Evolutionary conservation across 2,888 invertebrate species (phyloP), one percentile per base, ranked within the genome.

Genomic region (Dorcus hopei): DNA sequence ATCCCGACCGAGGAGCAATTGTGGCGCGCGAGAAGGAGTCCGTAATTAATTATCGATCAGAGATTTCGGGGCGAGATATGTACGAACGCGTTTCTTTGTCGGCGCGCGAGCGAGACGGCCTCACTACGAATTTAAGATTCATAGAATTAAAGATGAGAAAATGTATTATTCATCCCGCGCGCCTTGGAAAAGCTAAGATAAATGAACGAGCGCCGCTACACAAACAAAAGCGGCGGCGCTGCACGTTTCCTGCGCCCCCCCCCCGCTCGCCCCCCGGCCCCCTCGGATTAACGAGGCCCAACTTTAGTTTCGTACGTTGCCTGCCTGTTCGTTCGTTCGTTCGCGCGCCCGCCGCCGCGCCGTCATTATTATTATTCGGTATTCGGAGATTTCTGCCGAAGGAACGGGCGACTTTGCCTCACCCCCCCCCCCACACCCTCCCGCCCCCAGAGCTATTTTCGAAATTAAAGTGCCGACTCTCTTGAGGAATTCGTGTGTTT

Each of bases 81-180:
- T n/a, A n/a, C n/a, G 26, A 6, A 7, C 26, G 26, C 26, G 26
- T 33, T 33, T 49, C 49, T 16, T 53, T 40, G 16, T 53, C 42
- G 19, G 41, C 4, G 4, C 41, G 45, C 14, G 53, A 53, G 49
- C 38, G 40, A 48, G 52, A 51, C 9, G 54, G 26, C 26, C n/a
- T 16, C 4, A 43, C 19, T n/a, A 40, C 38, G 50, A 60, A 77
- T 77, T 77, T 77, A 75, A 74, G 74, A 77, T 78, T 78, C 76
- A 76, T 77, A 70, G 77, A 77, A 78, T 77, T 76, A 77, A 77
- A 77, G 76, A 77, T 77, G 77, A 77, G 75, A 68, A 68, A 68
- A 74, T 77, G 72, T 73, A 76, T 76, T 75, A 77, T 77, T 75
- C 76, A 76, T 68, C 68, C 56, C 64, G 69, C 70, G 72, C 70